phyloP scores from a whole-genome alignment of 1,140 invertebrate genomes.

The Ephestia elutella region DNA sequence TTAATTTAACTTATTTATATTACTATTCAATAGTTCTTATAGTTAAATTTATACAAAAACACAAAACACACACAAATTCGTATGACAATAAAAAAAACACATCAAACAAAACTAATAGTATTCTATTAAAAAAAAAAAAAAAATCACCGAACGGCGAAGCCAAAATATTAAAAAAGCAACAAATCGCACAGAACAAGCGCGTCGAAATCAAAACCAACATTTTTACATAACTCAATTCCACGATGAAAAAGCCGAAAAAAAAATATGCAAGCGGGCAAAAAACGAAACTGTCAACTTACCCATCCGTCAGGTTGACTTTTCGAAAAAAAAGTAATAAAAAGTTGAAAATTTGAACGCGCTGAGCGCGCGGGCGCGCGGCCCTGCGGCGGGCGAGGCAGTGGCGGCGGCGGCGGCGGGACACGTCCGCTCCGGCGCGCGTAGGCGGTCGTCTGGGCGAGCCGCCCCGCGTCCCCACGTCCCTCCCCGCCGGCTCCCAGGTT shows the following conservation, averaged over 20 bases:
- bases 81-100: too few species aligned
- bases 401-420: constrained; percentile 20
- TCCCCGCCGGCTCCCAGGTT: background rate
- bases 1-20: too few species aligned
- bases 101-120: too few species aligned
- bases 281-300: background rate
- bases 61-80: too few species aligned
- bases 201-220: too few species aligned
- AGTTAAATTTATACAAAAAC: too few species aligned
- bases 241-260: background rate
- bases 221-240: background rate
- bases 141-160: too few species aligned
- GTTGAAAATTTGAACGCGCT: background rate
- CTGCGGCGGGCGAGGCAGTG: constrained; percentile 21
- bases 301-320: background rate
- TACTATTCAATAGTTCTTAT: too few species aligned
- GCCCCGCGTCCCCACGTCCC: constrained; percentile 13
- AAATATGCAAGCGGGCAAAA: background rate
- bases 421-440: constrained; percentile 54
- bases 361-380: constrained; percentile 38
- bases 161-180: too few species aligned
- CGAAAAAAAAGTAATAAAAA: constrained; percentile 5
- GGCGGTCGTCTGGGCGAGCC: constrained; percentile 50
- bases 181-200: too few species aligned
- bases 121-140: too few species aligned